Evolutionary conservation across 2,888 invertebrate genomes (phyloP), one percentile per base, ranked within the genome.

Genomic region (Drosophila borealis): DNA sequence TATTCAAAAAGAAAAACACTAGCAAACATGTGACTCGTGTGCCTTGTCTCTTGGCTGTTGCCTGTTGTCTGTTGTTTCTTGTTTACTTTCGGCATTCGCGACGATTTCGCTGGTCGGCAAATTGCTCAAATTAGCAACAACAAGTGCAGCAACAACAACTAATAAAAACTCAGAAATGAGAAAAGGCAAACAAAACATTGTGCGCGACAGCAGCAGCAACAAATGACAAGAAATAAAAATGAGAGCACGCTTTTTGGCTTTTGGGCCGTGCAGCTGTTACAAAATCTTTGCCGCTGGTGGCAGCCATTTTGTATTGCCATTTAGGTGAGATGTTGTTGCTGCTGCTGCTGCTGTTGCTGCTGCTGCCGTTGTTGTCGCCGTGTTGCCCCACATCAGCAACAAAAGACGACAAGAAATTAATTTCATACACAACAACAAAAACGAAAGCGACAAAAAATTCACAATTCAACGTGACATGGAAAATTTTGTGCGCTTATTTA

Each of bases 401-500:
- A 87, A 83, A 83, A 83, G 83, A 83, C 89, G 87, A 87, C 89
- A 84, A 81, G 84, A 84, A 89, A 89, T 81, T 89, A 82, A 87
- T 82, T 90, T 77, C 66, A 80, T 85, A 79, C 78, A 75, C 73
- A 73, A 39, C 69, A 71, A 75, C 78, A 71, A 70, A 73, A 62
- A 64, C 66, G 70, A 76, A 85, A 88, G 69, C 64, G 57, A 70
- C 71, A 87, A 88, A 80, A 83, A 61, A 69, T 73, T 48, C 66
- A 73, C 71, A 83, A 77, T 78, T 75, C 62, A 76, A 85, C 85
- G 88, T 88, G 89, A 89, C 89, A 85, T 88, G 86, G 88, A 88
- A 82, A 88, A 88, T 89, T 71, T 71, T 63, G 70, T 70, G 39
- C 54, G 50, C 64, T 44, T 70, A 68, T 80, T 76, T 80, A 82